Percentiles rank a stretch among this genome's conserved stretches.
Conservation (phyloP, 2,888 invertebrate genomes). For the Pardosa pseudoannulata region DNA sequence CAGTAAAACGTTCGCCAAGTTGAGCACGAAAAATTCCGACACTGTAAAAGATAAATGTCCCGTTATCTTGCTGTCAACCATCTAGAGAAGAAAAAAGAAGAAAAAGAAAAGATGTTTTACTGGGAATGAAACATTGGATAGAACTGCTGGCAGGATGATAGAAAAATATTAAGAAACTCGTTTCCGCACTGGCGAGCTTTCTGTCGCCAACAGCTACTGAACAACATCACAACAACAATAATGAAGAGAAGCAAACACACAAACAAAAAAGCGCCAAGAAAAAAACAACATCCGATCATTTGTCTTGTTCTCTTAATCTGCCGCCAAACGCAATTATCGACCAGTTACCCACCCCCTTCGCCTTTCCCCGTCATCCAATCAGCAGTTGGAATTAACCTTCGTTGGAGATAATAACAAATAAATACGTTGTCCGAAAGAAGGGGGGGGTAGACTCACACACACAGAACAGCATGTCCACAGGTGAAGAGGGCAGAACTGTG, state of each 20-base stretch:
- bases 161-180: neutral
- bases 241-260: too few relatives aligned
- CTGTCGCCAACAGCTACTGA: constrained; percentile 4
- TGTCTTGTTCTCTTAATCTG: constrained; percentile 21
- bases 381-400: constrained; percentile 14
- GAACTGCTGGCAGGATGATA: neutral
- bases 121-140: neutral
- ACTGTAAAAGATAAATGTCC: too few relatives aligned
- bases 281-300: constrained; percentile 16
- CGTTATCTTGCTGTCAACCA: too few relatives aligned
- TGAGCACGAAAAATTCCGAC: too few relatives aligned
- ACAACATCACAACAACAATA: neutral
- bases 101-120: neutral
- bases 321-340: constrained; percentile 30
- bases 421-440: constrained; percentile 15
- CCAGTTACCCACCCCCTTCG: neutral
- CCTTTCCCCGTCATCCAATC: constrained; percentile 1
- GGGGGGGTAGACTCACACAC: too few relatives aligned
- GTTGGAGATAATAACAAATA: constrained; percentile 19
- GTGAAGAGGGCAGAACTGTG: constrained; percentile 20
- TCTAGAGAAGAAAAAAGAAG: too few relatives aligned
- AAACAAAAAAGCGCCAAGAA: constrained; percentile 1
- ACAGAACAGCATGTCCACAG: constrained; percentile 7
- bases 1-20: too few relatives aligned
- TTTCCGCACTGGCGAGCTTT: constrained; percentile 2